Conservation (phyloP, 2,113 vertebrate genomes). For the Galeopterus variegatus region DNA sequence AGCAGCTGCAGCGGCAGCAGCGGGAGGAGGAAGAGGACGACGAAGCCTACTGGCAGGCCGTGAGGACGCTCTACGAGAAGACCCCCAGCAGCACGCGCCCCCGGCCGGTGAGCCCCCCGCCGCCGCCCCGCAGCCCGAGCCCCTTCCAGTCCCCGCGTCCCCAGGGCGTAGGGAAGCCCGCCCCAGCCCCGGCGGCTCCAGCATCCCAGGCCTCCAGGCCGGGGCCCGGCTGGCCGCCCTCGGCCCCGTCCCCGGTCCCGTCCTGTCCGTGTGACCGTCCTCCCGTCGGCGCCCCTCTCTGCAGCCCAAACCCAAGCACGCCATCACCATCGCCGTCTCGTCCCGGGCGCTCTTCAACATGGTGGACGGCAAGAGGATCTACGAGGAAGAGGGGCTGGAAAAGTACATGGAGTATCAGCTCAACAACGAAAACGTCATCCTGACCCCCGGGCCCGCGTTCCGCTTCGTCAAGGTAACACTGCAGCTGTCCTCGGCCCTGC, state of each 20-base stretch:
- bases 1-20: not conserved
- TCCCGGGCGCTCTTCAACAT: slow-evolving; percentile 96
- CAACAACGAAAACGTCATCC: slow-evolving; percentile 92
- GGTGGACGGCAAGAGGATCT: slow-evolving; percentile 93
- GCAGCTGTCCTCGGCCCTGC: not conserved
- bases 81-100: not conserved
- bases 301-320: slow-evolving; percentile 95
- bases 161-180: not conserved
- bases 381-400: slow-evolving; percentile 93
- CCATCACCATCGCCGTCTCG: slow-evolving; percentile 96
- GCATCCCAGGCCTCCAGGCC: not conserved
- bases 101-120: slow-evolving; percentile 41
- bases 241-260: not conserved
- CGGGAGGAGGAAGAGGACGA: not conserved
- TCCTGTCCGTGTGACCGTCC: not conserved
- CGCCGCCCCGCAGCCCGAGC: accelerated
- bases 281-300: not conserved
- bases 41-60: slow-evolving; percentile 66
- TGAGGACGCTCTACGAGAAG: slow-evolving; percentile 68
- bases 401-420: slow-evolving; percentile 94
- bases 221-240: too few relatives aligned
- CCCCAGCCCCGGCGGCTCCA: not conserved
- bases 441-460: slow-evolving; percentile 94
- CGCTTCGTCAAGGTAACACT: slow-evolving; percentile 95
- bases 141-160: not conserved